Evolutionary conservation across 2,113 vertebrate species (phyloP), one percentile per base, ranked within the genome.

Genomic region (Antechinus flavipes): DNA sequence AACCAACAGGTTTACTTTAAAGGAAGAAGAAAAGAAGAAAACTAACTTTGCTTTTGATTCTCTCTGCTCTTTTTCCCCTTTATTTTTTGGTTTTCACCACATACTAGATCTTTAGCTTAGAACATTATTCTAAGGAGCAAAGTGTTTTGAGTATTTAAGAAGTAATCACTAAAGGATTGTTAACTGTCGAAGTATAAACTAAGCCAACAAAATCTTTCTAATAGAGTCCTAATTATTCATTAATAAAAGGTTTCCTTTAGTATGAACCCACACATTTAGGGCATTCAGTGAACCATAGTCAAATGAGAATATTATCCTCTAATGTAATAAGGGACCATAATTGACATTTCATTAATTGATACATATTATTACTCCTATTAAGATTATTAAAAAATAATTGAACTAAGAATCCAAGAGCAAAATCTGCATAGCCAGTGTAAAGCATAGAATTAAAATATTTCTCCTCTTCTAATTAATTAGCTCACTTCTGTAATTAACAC

Each of bases 171-270:
- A 1, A 54, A 53, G 46, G 10, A 10, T n/a, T 61, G 42, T 91
- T 91, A 54, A 58, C 30, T 49, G 54, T 30, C 52, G 52, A 23
- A 30, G 47, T 2, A 8, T 26, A 55, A 54, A 47, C 8, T 54
- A 53, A 92, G 42, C 54, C 49, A 95, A 47, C 12, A 0, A 30
- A 68, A 50, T 35, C 30, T 90, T 91, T 47, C 91, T 94, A 35
- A 96, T 91, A 92, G 54, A 96, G 93, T 52, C 58, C 8, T 89
- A 84, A 30, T 53, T 90, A 53, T 89, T 94, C 55, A 93, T 27
- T 46, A 23, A 90, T 89, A 84, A 54, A 24, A 76, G 91, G 61
- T 92, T 89, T 47, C 54, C 52, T 55, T 94, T 68, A 42, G 19
- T 76, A 23, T 89, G 54, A 91, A 91, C 22, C 24, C 54, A 91